phyloP scores from a whole-genome alignment of 2,113 vertebrate genomes.

The Aramus guarauna region DNA sequence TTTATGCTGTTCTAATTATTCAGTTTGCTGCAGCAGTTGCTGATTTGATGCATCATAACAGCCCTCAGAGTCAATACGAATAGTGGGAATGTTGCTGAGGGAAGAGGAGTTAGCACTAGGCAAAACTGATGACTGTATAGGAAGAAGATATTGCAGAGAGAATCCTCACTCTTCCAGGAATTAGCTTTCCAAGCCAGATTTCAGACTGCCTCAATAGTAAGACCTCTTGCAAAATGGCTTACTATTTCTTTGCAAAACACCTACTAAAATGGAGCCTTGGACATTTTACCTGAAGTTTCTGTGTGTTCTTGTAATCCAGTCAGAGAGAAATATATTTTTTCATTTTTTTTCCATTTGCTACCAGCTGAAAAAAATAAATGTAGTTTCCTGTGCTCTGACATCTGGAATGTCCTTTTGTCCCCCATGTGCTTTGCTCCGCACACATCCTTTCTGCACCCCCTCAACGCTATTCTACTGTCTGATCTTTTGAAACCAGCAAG shows the following conservation, averaged over 20 bases:
- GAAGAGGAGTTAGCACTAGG: not conserved
- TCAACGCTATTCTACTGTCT: not conserved
- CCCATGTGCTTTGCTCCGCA: rapidly evolving
- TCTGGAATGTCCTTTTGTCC: not conserved
- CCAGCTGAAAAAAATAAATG: not conserved
- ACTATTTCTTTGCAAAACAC: not conserved
- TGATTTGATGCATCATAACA: not conserved
- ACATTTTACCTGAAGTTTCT: not conserved
- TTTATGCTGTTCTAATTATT: not conserved
- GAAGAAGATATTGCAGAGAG: not conserved
- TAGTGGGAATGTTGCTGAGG: not conserved
- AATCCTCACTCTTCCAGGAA: not conserved
- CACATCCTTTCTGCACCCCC: not conserved
- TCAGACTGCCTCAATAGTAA: not conserved
- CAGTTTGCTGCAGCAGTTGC: not conserved
- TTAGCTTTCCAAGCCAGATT: not conserved
- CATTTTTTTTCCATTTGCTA: not conserved
- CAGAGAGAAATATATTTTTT: not conserved
- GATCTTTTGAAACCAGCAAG: not conserved
- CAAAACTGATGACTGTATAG: not conserved
- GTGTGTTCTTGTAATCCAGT: not conserved
- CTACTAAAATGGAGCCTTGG: not conserved
- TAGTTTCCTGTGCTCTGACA: not conserved
- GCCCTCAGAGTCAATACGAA: not conserved
- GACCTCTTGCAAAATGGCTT: not conserved